Conservation (phyloP, 2,113 vertebrate genomes). For the Apeltes quadracus region DNA sequence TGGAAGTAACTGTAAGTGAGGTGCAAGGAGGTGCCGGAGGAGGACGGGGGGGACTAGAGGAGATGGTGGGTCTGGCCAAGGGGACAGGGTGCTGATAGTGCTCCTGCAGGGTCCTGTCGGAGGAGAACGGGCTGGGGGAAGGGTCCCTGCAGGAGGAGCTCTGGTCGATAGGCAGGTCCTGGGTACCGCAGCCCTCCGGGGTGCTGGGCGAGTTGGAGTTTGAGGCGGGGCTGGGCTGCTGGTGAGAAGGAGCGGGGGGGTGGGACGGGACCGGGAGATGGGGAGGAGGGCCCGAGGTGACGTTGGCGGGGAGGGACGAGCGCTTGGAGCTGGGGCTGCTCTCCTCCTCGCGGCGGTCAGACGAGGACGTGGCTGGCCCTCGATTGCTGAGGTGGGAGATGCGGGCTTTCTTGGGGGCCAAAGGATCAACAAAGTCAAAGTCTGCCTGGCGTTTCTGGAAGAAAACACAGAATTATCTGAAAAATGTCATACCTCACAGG, state of each 20-base stretch:
- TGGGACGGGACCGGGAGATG: slow-evolving; percentile 78
- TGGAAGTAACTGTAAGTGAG: slow-evolving; percentile 71
- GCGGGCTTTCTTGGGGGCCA: slow-evolving; percentile 87
- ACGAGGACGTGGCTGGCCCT: slow-evolving; percentile 67
- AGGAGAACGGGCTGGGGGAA: slow-evolving; percentile 69
- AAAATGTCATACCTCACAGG: not conserved
- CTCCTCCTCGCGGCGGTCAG: slow-evolving; percentile 78
- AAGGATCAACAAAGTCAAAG: slow-evolving; percentile 82
- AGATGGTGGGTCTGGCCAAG: slow-evolving; percentile 39
- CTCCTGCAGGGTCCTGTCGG: slow-evolving; percentile 65
- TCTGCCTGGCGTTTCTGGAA: slow-evolving; percentile 82
- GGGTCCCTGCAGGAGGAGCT: slow-evolving; percentile 83
- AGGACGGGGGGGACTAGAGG: slow-evolving; percentile 59
- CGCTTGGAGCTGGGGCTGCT: slow-evolving; percentile 53
- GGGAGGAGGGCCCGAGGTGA: slow-evolving; percentile 66
- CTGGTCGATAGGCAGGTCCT: slow-evolving; percentile 85
- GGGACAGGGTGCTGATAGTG: slow-evolving; percentile 60
- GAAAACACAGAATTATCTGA: not conserved
- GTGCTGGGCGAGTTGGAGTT: slow-evolving; percentile 88
- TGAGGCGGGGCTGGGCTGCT: slow-evolving; percentile 80
- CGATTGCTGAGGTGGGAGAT: slow-evolving; percentile 85
- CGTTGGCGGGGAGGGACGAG: slow-evolving; percentile 60
- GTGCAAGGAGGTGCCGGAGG: slow-evolving; percentile 58
- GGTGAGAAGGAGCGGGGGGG: slow-evolving; percentile 72
- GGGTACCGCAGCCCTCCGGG: slow-evolving; percentile 86